Evolutionary conservation across 2,113 vertebrate species (phyloP).

Genomic region (Strix uralensis): DNA sequence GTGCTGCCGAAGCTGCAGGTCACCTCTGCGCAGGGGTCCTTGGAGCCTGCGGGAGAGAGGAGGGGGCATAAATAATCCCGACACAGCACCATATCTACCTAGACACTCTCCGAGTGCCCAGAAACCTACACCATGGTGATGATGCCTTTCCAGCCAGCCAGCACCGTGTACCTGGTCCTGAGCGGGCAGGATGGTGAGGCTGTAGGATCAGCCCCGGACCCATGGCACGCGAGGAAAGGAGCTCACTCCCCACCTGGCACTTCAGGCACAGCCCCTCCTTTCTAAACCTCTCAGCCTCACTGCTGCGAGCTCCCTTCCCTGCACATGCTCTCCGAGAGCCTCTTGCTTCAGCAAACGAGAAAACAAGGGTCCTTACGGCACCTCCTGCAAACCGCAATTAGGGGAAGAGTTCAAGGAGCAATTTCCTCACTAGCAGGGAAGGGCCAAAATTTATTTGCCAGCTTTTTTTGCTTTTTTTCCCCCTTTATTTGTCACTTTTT

Average conservation of each 20-base stretch:
- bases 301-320: background rate
- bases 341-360: background rate
- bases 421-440: background rate
- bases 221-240: rapidly evolving
- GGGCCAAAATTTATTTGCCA: background rate
- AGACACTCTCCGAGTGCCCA: rapidly evolving
- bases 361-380: background rate
- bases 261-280: background rate
- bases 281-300: background rate
- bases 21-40: constrained; percentile 89
- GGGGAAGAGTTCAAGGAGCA: constrained; percentile 33
- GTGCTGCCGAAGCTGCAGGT: constrained; percentile 94
- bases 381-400: background rate
- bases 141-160: background rate
- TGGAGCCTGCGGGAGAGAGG: constrained; percentile 74
- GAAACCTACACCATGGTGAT: rapidly evolving
- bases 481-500: background rate
- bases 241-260: background rate
- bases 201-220: background rate
- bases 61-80: rapidly evolving
- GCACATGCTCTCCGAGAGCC: background rate
- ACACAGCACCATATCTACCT: rapidly evolving
- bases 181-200: background rate
- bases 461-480: background rate
- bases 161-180: too few relatives aligned